A percentile compares a stretch with the other conserved stretches of the same genome.
These are phyloP conservation scores for Piaya cayana DNA, from an alignment of 2,113 vertebrate genomes.

Conservation along the genomic window DNA sequence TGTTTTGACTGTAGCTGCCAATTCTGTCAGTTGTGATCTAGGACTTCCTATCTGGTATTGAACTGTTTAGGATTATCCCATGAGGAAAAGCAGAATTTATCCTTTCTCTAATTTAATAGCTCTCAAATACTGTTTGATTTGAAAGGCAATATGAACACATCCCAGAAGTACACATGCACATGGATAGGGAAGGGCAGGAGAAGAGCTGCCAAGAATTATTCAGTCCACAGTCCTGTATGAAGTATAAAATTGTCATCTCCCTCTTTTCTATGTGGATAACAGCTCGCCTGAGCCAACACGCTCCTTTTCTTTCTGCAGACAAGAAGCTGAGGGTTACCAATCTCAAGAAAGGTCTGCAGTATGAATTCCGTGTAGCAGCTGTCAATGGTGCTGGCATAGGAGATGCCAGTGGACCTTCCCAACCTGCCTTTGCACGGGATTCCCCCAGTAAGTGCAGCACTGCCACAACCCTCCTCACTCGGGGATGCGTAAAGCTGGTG, in stretches of 20 bases:
- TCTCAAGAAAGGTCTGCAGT: conserved; percentile 83
- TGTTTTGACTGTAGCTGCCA: not conserved
- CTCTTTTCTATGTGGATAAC: not conserved
- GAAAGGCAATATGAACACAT: not conserved
- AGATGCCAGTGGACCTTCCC: conserved; percentile 82
- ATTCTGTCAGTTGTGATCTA: not conserved
- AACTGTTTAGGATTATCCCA: not conserved
- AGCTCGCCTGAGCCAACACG: not conserved
- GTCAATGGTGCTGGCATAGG: conserved; percentile 85
- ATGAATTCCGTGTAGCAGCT: conserved; percentile 89
- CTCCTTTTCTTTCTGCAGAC: conserved; percentile 61
- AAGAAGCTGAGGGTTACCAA: conserved; percentile 76
- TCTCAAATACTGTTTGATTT: not conserved
- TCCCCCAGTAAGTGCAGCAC: conserved; percentile 78
- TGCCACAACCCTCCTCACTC: not conserved
- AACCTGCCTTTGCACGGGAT: conserved; percentile 82
- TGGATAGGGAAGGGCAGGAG: not conserved
- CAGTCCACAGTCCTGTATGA: not conserved
- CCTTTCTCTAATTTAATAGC: not conserved
- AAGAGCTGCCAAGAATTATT: not conserved
- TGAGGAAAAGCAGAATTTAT: not conserved
- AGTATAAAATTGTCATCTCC: not conserved
- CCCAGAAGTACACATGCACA: not conserved
- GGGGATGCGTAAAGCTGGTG: not conserved
- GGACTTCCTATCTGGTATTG: not conserved